Conservation (phyloP, 2,797 vertebrate genomes). For the Neosilurus mollespiculum region DNA sequence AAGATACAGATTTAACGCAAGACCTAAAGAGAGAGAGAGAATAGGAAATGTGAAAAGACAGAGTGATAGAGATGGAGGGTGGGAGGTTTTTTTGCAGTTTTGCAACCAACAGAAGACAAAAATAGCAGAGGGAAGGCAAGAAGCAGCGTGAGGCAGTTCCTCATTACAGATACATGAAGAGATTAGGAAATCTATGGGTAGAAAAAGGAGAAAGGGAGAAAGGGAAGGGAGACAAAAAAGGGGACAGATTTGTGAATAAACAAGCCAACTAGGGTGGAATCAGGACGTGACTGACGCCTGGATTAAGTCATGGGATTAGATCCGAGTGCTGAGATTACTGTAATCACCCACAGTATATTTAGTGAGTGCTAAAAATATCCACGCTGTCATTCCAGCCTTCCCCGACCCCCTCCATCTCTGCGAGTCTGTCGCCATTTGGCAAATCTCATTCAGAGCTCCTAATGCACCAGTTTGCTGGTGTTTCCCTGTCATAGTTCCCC, state of each 20-base stretch:
- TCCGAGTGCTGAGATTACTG: constrained; percentile 61
- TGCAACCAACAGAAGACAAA: constrained; percentile 31
- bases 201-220: not conserved
- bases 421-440: not conserved
- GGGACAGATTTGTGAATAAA: constrained; percentile 20
- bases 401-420: constrained; percentile 4
- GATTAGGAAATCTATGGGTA: constrained; percentile 16
- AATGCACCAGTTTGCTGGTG: not conserved
- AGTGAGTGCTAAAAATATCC: constrained; percentile 68
- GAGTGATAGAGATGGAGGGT: not conserved
- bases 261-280: constrained; percentile 34
- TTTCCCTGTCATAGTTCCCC: not conserved
- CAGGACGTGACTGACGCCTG: constrained; percentile 36
- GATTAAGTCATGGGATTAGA: constrained; percentile 58
- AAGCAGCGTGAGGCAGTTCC: constrained; percentile 41
- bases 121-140: constrained; percentile 34
- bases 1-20: not conserved
- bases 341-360: constrained; percentile 65
- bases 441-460: not conserved
- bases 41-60: not conserved
- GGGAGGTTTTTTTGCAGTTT: constrained; percentile 10
- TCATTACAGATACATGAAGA: constrained; percentile 52
- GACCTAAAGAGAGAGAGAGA: not conserved
- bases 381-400: constrained; percentile 11
- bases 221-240: not conserved